phyloP scores from a whole-genome alignment of 2,888 invertebrate genomes.

The Kryphioiulus occultus region DNA sequence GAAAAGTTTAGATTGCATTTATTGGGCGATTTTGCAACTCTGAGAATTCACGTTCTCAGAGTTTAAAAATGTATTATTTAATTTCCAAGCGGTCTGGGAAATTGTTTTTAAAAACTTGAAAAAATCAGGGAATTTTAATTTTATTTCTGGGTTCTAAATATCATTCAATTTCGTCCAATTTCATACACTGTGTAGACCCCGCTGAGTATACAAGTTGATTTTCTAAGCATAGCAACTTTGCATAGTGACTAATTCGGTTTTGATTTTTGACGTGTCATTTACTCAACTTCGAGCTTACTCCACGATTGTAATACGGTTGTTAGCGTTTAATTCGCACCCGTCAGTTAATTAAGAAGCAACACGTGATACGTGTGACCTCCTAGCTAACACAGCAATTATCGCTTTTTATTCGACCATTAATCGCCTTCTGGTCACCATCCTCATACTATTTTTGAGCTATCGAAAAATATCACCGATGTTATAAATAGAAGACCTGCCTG shows the following conservation, averaged over 20 bases:
- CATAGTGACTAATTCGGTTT: background rate
- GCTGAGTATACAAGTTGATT: too few species aligned
- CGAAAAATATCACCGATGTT: background rate
- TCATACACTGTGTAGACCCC: too few species aligned
- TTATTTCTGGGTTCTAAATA: too few species aligned
- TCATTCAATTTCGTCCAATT: too few species aligned
- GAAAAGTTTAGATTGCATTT: too few species aligned
- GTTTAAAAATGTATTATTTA: too few species aligned
- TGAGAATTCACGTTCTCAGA: too few species aligned
- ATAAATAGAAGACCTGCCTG: background rate
- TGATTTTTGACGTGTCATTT: background rate
- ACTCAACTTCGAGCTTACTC: background rate
- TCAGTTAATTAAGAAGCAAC: background rate
- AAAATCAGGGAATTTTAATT: too few species aligned
- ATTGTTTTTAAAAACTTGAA: too few species aligned
- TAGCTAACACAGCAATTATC: background rate
- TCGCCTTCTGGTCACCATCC: background rate
- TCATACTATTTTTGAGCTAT: background rate
- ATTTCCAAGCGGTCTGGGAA: too few species aligned
- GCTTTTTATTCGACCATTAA: background rate
- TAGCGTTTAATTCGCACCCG: background rate
- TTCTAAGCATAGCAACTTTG: background rate
- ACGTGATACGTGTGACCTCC: background rate
- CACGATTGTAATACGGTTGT: background rate
- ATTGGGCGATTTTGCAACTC: too few species aligned